Evolutionary conservation across 2,888 invertebrate genomes (phyloP).

Genomic region (Ochropleura plecta): DNA sequence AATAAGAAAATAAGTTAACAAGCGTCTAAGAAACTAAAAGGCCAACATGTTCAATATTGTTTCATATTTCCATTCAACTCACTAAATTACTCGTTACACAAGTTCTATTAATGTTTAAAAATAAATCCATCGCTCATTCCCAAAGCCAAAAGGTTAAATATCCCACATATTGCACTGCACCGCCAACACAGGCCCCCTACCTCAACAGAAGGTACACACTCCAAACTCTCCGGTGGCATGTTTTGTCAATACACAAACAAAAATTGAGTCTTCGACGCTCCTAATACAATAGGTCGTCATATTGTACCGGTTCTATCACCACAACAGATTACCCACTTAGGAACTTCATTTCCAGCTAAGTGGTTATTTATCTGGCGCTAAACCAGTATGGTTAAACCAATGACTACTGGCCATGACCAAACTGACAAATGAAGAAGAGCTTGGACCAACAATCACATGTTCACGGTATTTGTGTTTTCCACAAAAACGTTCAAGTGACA

Average conservation of each 20-base stretch:
- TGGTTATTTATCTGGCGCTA: slow-evolving; percentile 72
- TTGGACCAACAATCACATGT: slow-evolving; percentile 44
- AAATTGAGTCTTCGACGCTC: slow-evolving; percentile 70
- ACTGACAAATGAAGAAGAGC: slow-evolving; percentile 46
- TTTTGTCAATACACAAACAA: slow-evolving; percentile 60
- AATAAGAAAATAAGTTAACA: no score
- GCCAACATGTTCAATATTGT: no score
- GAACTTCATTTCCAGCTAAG: slow-evolving; percentile 65
- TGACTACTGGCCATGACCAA: slow-evolving; percentile 15
- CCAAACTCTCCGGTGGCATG: slow-evolving; percentile 53
- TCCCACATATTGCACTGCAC: not conserved
- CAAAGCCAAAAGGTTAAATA: not conserved
- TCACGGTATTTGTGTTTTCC: slow-evolving; percentile 17
- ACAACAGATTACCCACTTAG: slow-evolving; percentile 70
- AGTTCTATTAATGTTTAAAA: not conserved
- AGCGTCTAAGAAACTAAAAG: no score
- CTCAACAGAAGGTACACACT: slow-evolving; percentile 31
- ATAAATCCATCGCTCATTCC: not conserved
- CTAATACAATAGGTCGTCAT: slow-evolving; percentile 71
- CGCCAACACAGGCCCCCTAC: slow-evolving; percentile 24
- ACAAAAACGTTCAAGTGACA: slow-evolving; percentile 10
- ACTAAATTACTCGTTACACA: not conserved
- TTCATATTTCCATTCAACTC: not conserved
- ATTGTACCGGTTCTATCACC: slow-evolving; percentile 64
- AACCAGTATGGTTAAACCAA: slow-evolving; percentile 64